Conservation (phyloP, 2,113 vertebrate species). For the Gallinago undulata region DNA sequence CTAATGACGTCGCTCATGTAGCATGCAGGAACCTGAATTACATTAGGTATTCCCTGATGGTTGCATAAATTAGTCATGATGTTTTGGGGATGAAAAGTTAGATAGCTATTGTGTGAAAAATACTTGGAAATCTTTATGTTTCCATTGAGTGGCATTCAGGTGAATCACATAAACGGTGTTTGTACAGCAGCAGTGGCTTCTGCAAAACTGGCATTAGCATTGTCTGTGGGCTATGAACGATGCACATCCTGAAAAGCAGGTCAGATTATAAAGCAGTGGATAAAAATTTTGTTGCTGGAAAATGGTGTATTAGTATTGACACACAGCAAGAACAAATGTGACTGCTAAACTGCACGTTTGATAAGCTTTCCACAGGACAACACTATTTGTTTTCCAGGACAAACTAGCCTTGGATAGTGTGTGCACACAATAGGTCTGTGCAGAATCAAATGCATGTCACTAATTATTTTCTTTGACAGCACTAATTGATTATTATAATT, state of each 20-base stretch:
- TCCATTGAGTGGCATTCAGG: conserved; percentile 43
- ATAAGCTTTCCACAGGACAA: conserved; percentile 14
- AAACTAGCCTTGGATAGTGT: not conserved
- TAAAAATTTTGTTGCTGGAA: conserved; percentile 59
- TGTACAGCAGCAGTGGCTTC: conserved; percentile 12
- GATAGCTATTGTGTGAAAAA: conserved; percentile 37
- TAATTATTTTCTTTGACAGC: conserved; percentile 36
- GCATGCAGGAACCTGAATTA: conserved; percentile 52
- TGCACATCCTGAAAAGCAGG: conserved; percentile 8
- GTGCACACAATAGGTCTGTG: not conserved
- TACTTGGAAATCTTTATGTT: conserved; percentile 1
- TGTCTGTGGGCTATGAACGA: not conserved
- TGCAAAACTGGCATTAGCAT: not conserved
- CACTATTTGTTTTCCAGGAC: conserved; percentile 20
- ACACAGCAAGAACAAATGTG: conserved; percentile 34
- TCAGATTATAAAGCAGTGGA: conserved; percentile 40
- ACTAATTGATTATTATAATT: conserved; percentile 60
- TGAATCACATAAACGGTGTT: not conserved
- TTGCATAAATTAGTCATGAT: conserved; percentile 63
- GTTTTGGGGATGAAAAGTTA: conserved; percentile 48
- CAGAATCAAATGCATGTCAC: conserved; percentile 1
- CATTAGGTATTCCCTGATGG: conserved; percentile 38
- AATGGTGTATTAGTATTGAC: conserved; percentile 52
- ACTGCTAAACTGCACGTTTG: conserved; percentile 1
- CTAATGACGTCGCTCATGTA: not conserved